Conservation (phyloP, 2,113 vertebrate genomes). For the Noctilio leporinus region DNA sequence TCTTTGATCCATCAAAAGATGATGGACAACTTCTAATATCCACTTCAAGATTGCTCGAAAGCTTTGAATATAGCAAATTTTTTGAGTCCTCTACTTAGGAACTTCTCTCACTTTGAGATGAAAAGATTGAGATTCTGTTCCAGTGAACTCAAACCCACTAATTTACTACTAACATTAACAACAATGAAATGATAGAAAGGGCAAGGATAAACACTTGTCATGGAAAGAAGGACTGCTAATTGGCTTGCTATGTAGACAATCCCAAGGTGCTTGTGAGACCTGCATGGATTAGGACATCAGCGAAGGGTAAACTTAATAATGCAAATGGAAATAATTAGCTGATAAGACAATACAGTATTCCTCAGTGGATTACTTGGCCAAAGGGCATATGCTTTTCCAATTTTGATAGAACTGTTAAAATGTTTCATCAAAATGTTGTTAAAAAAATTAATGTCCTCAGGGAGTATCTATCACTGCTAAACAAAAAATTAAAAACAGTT, state of each 20-base stretch:
- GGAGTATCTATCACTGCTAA: neutral
- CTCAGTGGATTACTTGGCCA: neutral
- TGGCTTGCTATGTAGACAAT: neutral
- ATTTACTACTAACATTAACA: neutral
- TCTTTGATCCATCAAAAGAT: neutral
- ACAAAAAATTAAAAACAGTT: constrained; percentile 13
- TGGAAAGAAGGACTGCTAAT: neutral
- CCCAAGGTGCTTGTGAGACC: neutral
- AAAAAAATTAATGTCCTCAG: neutral
- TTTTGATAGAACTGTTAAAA: constrained; percentile 22
- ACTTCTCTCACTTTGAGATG: neutral
- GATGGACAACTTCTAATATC: neutral
- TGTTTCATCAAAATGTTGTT: too few species aligned
- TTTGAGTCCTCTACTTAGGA: neutral
- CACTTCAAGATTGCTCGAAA: neutral
- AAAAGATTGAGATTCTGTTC: neutral
- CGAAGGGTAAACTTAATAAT: neutral
- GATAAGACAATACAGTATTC: neutral
- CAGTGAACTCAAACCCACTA: neutral
- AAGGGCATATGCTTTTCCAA: neutral
- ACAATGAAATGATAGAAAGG: neutral
- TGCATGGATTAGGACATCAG: neutral
- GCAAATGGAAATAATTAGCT: constrained; percentile 23
- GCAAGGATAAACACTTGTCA: neutral
- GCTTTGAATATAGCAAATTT: neutral